Evolutionary conservation across 2,113 vertebrate genomes (phyloP).

Genomic region (Gallinago undulata): DNA sequence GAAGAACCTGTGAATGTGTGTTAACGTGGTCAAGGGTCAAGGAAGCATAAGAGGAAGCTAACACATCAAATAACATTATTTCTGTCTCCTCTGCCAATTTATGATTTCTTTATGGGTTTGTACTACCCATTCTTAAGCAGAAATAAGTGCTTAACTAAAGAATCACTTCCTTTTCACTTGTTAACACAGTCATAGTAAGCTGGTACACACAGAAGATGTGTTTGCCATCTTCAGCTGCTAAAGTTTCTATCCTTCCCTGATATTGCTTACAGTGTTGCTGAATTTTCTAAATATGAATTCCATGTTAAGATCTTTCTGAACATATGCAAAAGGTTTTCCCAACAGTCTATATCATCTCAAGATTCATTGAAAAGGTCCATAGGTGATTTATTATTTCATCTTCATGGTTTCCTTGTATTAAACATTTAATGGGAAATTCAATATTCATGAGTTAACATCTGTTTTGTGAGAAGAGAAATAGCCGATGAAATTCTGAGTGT

Average conservation of each 20-base stretch:
- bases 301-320: neutral
- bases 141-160: neutral
- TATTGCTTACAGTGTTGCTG: neutral
- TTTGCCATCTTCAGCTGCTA: accelerated
- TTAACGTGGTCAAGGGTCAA: neutral
- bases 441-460: neutral
- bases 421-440: neutral
- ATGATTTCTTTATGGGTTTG: neutral
- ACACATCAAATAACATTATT: neutral
- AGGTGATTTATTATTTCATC: neutral
- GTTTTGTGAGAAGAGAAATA: neutral
- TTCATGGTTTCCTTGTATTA: neutral
- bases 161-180: neutral
- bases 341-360: neutral
- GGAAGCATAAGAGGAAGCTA: neutral
- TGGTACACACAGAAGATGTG: neutral
- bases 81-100: neutral
- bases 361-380: neutral
- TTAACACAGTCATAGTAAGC: neutral
- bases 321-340: neutral
- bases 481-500: neutral
- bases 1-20: neutral
- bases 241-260: neutral
- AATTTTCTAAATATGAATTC: neutral
- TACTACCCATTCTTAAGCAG: neutral